Evolutionary conservation across 2,888 invertebrate species (phyloP).

Genomic region (Trisateles emortualis): DNA sequence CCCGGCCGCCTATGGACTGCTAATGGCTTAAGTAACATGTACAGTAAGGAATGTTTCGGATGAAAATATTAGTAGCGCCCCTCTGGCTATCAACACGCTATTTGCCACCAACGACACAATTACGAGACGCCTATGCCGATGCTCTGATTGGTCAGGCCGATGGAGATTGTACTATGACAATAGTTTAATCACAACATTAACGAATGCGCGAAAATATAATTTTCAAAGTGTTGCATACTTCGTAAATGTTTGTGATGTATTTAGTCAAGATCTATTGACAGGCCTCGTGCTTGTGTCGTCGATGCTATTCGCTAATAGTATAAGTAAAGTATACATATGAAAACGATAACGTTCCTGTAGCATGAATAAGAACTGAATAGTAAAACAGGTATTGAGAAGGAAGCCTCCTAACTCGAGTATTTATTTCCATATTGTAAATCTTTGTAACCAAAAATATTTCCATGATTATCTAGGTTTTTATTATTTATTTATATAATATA

Average conservation of each 20-base stretch:
- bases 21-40: slow-evolving; percentile 6
- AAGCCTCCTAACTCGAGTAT: slow-evolving; percentile 62
- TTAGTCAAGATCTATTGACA: too few species aligned
- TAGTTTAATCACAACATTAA: too few species aligned
- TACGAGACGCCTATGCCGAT: not conserved
- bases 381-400: slow-evolving; percentile 51
- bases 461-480: slow-evolving; percentile 69
- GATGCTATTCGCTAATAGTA: slow-evolving; percentile 45
- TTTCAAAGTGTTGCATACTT: too few species aligned
- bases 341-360: slow-evolving; percentile 62
- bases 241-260: too few species aligned
- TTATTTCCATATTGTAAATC: slow-evolving; percentile 71
- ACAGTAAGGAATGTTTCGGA: slow-evolving; percentile 22
- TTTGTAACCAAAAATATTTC: slow-evolving; percentile 80
- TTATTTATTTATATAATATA: slow-evolving; percentile 76
- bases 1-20: slow-evolving; percentile 1
- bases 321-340: slow-evolving; percentile 48
- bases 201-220: too few species aligned
- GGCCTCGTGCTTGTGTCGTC: too few species aligned
- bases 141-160: too few species aligned
- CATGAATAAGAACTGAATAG: slow-evolving; percentile 50
- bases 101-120: not conserved
- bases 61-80: slow-evolving; percentile 19
- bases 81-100: slow-evolving; percentile 26
- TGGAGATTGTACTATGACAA: too few species aligned